phyloP scores from a whole-genome alignment of 2,113 vertebrate genomes.

The Aramus guarauna region DNA sequence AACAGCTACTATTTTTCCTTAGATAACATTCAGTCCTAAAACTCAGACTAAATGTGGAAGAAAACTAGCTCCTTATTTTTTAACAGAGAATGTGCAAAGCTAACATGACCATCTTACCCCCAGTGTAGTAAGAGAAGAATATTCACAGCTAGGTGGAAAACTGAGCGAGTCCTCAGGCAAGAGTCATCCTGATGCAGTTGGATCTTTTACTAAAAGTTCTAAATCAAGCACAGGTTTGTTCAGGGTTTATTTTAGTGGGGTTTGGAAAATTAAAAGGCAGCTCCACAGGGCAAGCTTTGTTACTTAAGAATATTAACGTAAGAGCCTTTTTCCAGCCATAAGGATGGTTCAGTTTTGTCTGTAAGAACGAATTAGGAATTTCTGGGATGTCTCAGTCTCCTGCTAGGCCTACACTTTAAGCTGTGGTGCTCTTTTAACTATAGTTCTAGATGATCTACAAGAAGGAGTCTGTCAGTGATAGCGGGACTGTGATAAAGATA shows the following conservation, averaged over 20 bases:
- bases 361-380: background rate
- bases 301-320: background rate
- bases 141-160: background rate
- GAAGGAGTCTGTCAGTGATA: background rate
- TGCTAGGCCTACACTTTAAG: background rate
- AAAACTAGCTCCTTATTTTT: background rate
- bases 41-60: background rate
- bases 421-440: background rate
- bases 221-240: background rate
- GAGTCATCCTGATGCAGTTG: background rate
- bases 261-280: background rate
- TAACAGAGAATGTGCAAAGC: background rate
- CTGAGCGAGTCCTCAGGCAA: background rate
- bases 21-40: background rate
- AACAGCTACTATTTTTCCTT: background rate
- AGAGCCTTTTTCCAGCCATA: background rate
- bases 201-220: background rate
- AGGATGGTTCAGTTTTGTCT: background rate
- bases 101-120: background rate
- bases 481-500: background rate
- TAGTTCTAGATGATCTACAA: background rate
- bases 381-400: background rate
- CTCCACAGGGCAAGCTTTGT: background rate
- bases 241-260: background rate
- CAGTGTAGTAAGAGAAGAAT: background rate